These are phyloP conservation scores for Hycleus cichorii DNA, from an alignment of 1,140 invertebrate genomes.

Conservation along the genomic window DNA sequence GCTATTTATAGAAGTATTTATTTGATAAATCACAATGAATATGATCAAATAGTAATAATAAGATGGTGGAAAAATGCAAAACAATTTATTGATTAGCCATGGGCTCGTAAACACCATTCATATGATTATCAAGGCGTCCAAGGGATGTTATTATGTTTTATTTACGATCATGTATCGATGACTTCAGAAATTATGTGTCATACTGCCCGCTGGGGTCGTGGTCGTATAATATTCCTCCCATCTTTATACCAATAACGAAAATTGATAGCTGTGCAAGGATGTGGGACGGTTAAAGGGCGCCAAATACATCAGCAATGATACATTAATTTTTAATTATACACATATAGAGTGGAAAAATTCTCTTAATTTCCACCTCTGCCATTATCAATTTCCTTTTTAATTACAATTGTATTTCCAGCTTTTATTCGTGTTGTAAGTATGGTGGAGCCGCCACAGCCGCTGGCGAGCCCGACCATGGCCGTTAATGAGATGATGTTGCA, in stretches of 20 bases:
- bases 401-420: too few species aligned
- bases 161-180: conserved; percentile 26
- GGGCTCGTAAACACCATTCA: conserved; percentile 13
- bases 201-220: conserved; percentile 25
- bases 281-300: conserved; percentile 7
- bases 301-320: too few species aligned
- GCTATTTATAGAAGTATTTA: background rate
- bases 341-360: too few species aligned
- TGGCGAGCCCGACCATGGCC: conserved; percentile 2
- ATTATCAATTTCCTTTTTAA: too few species aligned
- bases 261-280: conserved; percentile 4
- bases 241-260: conserved; percentile 7
- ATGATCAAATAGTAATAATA: conserved; percentile 1
- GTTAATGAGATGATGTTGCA: conserved; percentile 20
- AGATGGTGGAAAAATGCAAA: background rate
- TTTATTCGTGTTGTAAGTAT: too few species aligned
- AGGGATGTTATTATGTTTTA: conserved; percentile 24
- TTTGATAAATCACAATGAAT: background rate
- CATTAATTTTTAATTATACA: too few species aligned
- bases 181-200: conserved; percentile 28
- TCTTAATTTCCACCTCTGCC: too few species aligned
- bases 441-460: background rate
- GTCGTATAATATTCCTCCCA: conserved; percentile 15
- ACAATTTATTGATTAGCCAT: conserved; percentile 16
- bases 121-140: conserved; percentile 12